Evolutionary conservation across 2,888 invertebrate species (phyloP).

Genomic region (Polylopha cassiicola): DNA sequence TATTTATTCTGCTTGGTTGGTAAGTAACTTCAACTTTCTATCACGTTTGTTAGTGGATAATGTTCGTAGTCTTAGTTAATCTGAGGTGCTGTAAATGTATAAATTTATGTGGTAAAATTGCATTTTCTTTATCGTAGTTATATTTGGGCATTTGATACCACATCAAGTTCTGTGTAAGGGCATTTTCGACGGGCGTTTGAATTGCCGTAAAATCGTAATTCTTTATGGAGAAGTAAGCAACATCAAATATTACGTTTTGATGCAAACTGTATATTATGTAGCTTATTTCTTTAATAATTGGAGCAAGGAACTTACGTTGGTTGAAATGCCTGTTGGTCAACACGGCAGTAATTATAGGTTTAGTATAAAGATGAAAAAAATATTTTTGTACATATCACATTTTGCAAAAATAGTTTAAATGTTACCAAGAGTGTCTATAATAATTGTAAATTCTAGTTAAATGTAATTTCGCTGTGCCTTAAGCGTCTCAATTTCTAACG

Average conservation of each 20-base stretch:
- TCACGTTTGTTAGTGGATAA: slow-evolving; percentile 17
- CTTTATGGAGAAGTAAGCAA: no score
- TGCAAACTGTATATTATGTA: no score
- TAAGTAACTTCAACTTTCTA: slow-evolving; percentile 12
- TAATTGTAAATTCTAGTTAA: slow-evolving; percentile 59
- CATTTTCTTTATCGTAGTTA: background rate
- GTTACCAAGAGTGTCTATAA: slow-evolving; percentile 72
- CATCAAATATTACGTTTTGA: no score
- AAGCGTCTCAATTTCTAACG: slow-evolving; percentile 72
- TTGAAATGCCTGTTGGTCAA: no score
- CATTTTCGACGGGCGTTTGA: background rate
- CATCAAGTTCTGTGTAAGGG: background rate
- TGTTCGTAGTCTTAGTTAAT: slow-evolving; percentile 18
- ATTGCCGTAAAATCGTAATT: no score
- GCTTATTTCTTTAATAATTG: no score
- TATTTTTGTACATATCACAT: slow-evolving; percentile 78
- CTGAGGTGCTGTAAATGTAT: slow-evolving; percentile 29
- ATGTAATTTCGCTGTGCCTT: slow-evolving; percentile 74
- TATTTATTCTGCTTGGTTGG: slow-evolving; percentile 17
- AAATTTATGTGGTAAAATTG: slow-evolving; percentile 20
- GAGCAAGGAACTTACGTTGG: no score
- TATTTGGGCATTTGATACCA: background rate
- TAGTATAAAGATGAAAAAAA: slow-evolving; percentile 58
- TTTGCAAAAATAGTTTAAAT: slow-evolving; percentile 57
- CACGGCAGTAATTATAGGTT: no score